These are phyloP conservation scores for Polyploca ridens DNA, from an alignment of 2,888 invertebrate genomes.

Conservation along the genomic window DNA sequence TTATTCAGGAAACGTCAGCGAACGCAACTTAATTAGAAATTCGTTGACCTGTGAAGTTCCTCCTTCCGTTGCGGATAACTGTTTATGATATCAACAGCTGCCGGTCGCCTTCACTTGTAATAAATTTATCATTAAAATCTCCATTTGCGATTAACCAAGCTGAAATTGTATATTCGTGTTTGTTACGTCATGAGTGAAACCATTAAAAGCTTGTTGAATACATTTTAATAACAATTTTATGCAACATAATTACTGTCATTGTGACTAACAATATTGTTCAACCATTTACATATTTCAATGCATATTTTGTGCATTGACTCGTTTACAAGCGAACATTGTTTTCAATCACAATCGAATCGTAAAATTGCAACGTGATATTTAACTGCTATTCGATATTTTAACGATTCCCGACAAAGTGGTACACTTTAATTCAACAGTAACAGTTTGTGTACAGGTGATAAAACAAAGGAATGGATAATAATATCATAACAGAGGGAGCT, in stretches of 20 bases:
- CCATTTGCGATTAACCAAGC: background rate
- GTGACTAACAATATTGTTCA: background rate
- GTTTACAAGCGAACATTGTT: background rate
- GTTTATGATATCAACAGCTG: conserved; percentile 57
- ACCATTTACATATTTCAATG: background rate
- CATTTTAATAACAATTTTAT: background rate
- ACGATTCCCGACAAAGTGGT: background rate
- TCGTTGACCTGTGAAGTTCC: conserved; percentile 55
- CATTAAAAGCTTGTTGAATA: background rate
- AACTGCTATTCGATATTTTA: conserved; percentile 6
- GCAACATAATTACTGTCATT: background rate
- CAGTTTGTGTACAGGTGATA: background rate
- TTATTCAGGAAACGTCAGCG: conserved; percentile 48
- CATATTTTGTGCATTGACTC: conserved; percentile 6
- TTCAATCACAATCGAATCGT: background rate
- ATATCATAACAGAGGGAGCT: background rate
- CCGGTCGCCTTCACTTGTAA: conserved; percentile 42
- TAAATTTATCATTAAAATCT: conserved; percentile 21
- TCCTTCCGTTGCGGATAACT: conserved; percentile 43
- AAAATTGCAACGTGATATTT: background rate
- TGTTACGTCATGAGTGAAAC: background rate
- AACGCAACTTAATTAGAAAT: conserved; percentile 57
- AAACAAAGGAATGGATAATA: background rate
- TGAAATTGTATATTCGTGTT: background rate
- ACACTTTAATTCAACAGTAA: background rate